Conservation (phyloP, 2,113 vertebrate genomes). For the Peucedramus taeniatus region DNA sequence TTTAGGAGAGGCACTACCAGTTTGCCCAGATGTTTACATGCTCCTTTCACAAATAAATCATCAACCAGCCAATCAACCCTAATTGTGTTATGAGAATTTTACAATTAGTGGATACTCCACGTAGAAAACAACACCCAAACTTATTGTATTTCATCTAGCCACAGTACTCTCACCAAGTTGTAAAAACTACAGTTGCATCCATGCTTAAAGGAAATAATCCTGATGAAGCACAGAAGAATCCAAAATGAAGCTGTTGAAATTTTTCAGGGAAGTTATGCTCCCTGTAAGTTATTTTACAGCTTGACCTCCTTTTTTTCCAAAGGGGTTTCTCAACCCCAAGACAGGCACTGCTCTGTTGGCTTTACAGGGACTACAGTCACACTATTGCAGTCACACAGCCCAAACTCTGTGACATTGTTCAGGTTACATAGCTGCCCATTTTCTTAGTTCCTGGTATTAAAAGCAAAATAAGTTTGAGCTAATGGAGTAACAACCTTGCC, state of each 20-base stretch:
- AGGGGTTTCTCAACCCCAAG: background rate
- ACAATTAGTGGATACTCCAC: background rate
- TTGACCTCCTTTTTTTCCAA: background rate
- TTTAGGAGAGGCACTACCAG: conserved; percentile 1
- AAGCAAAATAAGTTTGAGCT: background rate
- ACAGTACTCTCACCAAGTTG: background rate
- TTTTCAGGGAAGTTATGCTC: background rate
- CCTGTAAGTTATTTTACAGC: background rate
- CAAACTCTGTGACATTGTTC: background rate
- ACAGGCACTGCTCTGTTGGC: background rate
- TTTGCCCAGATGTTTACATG: background rate
- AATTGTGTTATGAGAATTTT: background rate
- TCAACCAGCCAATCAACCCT: conserved; percentile 13
- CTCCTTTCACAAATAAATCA: background rate
- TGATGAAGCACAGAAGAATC: background rate
- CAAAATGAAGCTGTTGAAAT: background rate
- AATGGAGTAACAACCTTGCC: background rate
- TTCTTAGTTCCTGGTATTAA: background rate
- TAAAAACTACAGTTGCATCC: background rate
- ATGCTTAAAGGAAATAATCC: background rate
- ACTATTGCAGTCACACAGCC: background rate
- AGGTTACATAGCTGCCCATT: background rate
- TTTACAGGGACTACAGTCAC: background rate
- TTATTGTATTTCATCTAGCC: background rate
- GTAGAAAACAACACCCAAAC: background rate